Base-by-base conservation (phyloP, 2,888 invertebrate genomes). In the Digitonthophagus gazella region DNA sequence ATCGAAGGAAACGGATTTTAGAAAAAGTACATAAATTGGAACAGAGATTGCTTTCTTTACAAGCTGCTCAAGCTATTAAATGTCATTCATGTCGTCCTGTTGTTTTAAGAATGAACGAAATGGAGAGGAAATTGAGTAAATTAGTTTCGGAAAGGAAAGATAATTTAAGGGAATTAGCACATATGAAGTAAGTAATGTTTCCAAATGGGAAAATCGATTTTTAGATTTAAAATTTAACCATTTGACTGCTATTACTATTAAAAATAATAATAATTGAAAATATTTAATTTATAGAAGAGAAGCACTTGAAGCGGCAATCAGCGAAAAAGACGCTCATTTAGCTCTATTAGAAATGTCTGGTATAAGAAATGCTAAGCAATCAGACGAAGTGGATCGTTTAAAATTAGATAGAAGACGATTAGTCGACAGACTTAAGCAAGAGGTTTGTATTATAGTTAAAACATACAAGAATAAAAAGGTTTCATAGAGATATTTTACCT, bases 321-420 rank as follows among this genome's bases (percentile, higher is more conserved):
- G 92, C 77, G 95, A 95, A 78, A 95, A 95, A 80, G 96, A 96
- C 81, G 91, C 94, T 8, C 92, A 93, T 81, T 88, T 96, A 76
- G 95, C 93, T 0, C 86, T 94, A 72, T 81, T 95, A 69, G 95
- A 96, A 81, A 87, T 92, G 78, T 88, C 89, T 68, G 91, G 91
- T 6, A 88, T 90, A 65, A 85, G 89, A 74, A 88, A 86, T 67
- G 87, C 88, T 70, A 84, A 81, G 65, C 90, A 90, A 77, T 88
- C 89, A 44, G 86, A 86, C 72, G 86, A 90, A 81, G 90, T 89
- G 70, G 90, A 91, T 66, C 85, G 85, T 75, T 85, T 95, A 67
- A 89, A 86, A 78, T 83, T 83, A 68, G 93, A 95, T 76, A 90
- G 90, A 78, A 87, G 88, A 71, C 86, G 87, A 81, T 85, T 95